Evolutionary conservation across 2,113 vertebrate species (phyloP).

Genomic region (Eptesicus fuscus): DNA sequence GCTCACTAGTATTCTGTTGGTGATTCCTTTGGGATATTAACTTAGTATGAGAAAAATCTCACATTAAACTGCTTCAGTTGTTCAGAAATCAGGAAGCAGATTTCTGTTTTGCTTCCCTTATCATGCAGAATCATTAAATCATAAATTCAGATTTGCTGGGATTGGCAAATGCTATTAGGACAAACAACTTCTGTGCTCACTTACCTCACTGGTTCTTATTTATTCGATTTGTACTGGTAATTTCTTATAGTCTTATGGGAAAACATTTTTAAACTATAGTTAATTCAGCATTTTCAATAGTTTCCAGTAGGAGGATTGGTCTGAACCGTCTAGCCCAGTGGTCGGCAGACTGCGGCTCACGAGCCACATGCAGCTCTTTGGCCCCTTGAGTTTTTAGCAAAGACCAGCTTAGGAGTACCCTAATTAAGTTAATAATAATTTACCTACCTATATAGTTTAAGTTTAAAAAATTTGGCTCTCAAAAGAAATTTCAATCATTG

Average conservation of each 20-base stretch:
- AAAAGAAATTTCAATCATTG: too few species aligned
- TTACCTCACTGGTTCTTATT: background rate
- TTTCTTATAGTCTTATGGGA: background rate
- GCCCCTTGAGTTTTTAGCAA: too few species aligned
- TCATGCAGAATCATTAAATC: background rate
- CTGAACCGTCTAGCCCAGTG: background rate
- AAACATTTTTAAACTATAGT: background rate
- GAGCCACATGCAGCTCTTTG: too few species aligned
- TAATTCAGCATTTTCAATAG: constrained; percentile 17
- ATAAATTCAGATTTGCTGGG: background rate
- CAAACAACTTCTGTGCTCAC: background rate
- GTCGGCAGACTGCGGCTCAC: too few species aligned
- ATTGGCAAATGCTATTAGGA: background rate
- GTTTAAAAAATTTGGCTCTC: too few species aligned
- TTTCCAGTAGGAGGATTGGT: background rate
- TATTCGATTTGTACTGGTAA: background rate
- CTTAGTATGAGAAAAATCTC: background rate
- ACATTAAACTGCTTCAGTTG: background rate
- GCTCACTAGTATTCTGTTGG: background rate
- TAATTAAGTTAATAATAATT: too few species aligned
- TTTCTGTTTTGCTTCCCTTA: background rate
- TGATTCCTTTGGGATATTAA: background rate
- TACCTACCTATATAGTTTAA: too few species aligned
- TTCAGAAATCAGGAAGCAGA: background rate
- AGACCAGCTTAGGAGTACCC: too few species aligned